phyloP scores from a whole-genome alignment of 2,113 vertebrate genomes.

The Apteryx mantelli region DNA sequence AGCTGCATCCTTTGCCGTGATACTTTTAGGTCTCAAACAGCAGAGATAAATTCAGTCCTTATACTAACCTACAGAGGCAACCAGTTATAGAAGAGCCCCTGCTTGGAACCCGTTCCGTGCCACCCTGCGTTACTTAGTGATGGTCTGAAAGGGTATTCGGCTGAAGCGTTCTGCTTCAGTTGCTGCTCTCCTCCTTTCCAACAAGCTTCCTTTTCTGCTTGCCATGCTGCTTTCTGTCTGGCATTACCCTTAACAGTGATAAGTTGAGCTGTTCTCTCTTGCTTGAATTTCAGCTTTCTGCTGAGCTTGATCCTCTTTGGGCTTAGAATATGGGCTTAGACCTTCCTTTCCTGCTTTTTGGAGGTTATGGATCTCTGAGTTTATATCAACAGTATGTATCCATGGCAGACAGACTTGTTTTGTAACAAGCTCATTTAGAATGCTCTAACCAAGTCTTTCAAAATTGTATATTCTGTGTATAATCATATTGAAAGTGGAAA shows the following conservation, averaged over 20 bases:
- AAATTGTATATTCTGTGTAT: rapidly evolving
- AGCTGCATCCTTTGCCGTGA: not conserved
- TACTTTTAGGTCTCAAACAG: not conserved
- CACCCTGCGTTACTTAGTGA: rapidly evolving
- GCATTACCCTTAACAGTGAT: not conserved
- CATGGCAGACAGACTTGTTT: not conserved
- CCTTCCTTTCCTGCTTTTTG: not conserved
- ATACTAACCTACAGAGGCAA: not conserved
- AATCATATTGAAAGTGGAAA: not conserved
- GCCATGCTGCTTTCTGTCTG: not conserved
- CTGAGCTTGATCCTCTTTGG: not conserved
- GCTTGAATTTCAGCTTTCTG: not conserved
- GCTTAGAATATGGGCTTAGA: not conserved
- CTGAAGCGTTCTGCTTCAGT: not conserved
- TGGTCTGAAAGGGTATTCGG: not conserved
- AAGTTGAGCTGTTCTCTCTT: not conserved
- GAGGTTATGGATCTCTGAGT: not conserved
- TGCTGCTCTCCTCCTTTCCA: not conserved
- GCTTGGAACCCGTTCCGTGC: not conserved
- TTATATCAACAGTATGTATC: not conserved
- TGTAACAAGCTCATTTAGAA: not conserved
- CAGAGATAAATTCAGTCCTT: not conserved
- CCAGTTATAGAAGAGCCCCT: not conserved
- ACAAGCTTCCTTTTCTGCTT: constrained; percentile 12
- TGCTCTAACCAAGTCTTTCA: not conserved